Base-by-base conservation (phyloP, 1,140 invertebrate genomes). In the Chionoecetes opilio region DNA sequence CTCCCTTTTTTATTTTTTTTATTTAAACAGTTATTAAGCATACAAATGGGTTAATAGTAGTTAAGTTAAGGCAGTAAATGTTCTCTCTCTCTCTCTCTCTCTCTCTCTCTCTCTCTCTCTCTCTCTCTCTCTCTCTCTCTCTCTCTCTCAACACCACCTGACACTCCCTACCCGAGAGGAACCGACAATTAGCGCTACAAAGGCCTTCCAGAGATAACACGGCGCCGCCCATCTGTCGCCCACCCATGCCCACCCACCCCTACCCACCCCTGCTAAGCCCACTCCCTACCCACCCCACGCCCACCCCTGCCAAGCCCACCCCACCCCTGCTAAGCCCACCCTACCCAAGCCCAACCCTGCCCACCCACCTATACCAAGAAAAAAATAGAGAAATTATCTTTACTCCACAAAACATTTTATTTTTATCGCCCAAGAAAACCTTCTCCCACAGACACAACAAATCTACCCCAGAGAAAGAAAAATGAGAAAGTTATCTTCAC, bases 201-300 rank as follows among this genome's bases (percentile, higher is more conserved):
- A 75, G 63, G 21, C 63, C 63, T 75, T 75, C 21, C 21, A 75
- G 11, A 75, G 63, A 75, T 75, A 75, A 75, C 63, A 75, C 63
- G n/a, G n/a, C 11, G 63, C 63, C 63, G 63, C 63, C 63, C 63
- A 75, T 75, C 63, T 75, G 63, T 75, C 63, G 63, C 63, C 63
- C 63, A n/a, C 63, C 0, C 11, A 17, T 26, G 6, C 11, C 63
- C 63, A 3, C 21, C 46, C 0, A 9, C 46, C 0, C 46, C 9
- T 17, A 53, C 46, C 8, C 11, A 21, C 63, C 63, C 53, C 63
- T 26, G 26, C 21, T 75, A 75, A 9, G 26, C 53, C 53, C 53
- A 26, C 14, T 41, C 46, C 46, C 46, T 26, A 75, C 63, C 21
- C 1, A 5, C 63, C 21, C 63, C 63, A 75, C 0, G 21, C 63